Conservation (phyloP, 2,888 invertebrate species). For the Pollenia angustigena region DNA sequence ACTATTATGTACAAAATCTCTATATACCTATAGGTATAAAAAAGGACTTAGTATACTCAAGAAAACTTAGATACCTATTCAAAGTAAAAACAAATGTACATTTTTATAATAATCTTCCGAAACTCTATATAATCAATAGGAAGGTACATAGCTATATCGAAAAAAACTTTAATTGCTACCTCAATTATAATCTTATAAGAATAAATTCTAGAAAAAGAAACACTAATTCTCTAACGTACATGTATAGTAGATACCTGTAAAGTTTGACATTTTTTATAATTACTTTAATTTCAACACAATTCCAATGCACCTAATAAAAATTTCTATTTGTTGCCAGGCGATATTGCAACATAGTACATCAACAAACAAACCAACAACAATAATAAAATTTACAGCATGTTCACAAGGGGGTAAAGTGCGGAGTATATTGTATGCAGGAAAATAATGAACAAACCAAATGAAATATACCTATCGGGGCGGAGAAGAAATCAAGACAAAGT, state of each 20-base stretch:
- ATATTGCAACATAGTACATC: slow-evolving; percentile 49
- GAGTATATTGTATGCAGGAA: not conserved
- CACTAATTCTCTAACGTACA: too few species aligned
- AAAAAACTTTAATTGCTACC: too few species aligned
- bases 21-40: too few species aligned
- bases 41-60: too few species aligned
- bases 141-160: too few species aligned
- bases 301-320: slow-evolving; percentile 19
- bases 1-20: too few species aligned
- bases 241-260: too few species aligned
- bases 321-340: slow-evolving; percentile 56
- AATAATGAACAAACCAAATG: not conserved
- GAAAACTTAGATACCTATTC: too few species aligned
- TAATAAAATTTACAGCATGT: slow-evolving; percentile 11
- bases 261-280: not conserved
- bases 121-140: too few species aligned
- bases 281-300: not conserved
- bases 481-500: slow-evolving; percentile 7
- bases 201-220: too few species aligned
- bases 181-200: too few species aligned
- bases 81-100: not conserved
- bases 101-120: too few species aligned
- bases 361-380: slow-evolving; percentile 30
- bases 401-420: slow-evolving; percentile 8
- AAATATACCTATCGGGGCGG: not conserved